Evolutionary conservation across 2,797 vertebrate genomes (phyloP).

Genomic region (Leuciscus waleckii): DNA sequence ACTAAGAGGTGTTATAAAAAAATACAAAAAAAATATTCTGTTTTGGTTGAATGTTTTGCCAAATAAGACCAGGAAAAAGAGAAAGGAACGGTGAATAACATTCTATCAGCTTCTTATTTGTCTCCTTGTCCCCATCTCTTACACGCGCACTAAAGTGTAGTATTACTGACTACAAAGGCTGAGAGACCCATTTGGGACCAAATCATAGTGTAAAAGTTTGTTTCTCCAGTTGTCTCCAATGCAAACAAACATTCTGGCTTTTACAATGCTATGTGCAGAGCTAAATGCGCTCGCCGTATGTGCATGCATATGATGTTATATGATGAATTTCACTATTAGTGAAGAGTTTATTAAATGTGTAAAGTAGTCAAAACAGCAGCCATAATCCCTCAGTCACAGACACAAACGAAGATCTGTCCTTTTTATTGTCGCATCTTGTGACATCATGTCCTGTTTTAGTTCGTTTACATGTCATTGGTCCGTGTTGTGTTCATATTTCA

Average conservation of each 20-base stretch:
- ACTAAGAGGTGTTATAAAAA: not conserved
- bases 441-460: too few relatives aligned
- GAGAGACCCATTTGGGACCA: not conserved
- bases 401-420: too few relatives aligned
- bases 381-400: too few relatives aligned
- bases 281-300: too few relatives aligned
- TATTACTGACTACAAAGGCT: not conserved
- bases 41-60: slow-evolving; percentile 1
- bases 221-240: not conserved
- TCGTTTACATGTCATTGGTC: too few relatives aligned
- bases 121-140: not conserved
- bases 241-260: not conserved
- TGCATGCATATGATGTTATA: too few relatives aligned
- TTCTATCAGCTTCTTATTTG: not conserved
- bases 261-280: too few relatives aligned
- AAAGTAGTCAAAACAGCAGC: too few relatives aligned
- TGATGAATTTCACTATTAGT: too few relatives aligned
- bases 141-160: not conserved
- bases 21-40: not conserved
- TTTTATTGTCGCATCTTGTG: too few relatives aligned
- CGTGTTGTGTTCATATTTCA: too few relatives aligned
- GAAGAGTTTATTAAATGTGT: too few relatives aligned
- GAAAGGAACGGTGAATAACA: not conserved
- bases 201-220: not conserved
- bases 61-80: not conserved